Evolutionary conservation across 1,140 invertebrate species (phyloP).

Genomic region (Saccostrea echinata): DNA sequence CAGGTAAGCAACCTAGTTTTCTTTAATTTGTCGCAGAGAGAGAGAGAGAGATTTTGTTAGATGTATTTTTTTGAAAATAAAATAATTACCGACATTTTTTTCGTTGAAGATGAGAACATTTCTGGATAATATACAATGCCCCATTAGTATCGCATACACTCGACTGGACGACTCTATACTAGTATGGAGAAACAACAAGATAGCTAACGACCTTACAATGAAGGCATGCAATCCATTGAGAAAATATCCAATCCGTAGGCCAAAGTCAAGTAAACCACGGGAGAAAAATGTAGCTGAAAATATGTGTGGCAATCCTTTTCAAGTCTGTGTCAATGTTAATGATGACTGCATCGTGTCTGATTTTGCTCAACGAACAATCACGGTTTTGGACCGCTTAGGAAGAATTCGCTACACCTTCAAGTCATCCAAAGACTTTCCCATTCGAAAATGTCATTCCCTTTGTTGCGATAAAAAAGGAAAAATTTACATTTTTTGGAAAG

Average conservation of each 20-base stretch:
- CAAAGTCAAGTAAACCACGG: background rate
- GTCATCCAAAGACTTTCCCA: constrained; percentile 2
- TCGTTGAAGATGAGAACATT: background rate
- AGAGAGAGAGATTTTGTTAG: background rate
- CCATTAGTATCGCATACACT: background rate
- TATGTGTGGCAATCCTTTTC: background rate
- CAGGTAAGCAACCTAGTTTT: background rate
- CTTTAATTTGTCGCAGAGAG: no score
- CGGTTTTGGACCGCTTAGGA: background rate
- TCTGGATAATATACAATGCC: constrained; percentile 11
- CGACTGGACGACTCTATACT: background rate
- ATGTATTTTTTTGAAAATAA: background rate
- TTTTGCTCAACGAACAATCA: background rate
- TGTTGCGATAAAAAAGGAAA: constrained; percentile 13
- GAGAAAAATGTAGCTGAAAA: background rate
- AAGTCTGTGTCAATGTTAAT: constrained; percentile 5
- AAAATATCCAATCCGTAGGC: background rate
- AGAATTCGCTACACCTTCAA: background rate
- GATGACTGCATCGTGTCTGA: background rate
- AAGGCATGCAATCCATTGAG: constrained; percentile 1
- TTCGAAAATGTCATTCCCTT: background rate
- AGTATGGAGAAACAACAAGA: background rate
- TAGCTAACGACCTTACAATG: background rate
- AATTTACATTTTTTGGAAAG: constrained; percentile 2
- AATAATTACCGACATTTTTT: background rate